Base-by-base conservation (phyloP, 2,797 vertebrate species). In the Syngnathus rostellatus region DNA sequence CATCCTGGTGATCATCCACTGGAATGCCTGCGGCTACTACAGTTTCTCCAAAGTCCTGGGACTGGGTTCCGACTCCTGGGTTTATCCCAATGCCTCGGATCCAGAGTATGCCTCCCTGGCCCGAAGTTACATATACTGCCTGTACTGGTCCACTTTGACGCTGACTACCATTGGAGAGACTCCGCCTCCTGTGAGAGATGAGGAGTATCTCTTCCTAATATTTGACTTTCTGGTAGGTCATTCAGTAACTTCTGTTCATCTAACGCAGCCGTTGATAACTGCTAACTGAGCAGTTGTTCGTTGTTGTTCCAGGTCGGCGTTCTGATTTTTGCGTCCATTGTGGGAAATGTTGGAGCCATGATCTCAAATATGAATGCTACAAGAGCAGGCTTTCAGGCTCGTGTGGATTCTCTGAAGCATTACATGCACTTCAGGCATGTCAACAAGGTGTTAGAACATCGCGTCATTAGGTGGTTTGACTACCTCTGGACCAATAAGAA, bases 361-460 rank as follows among this genome's bases (percentile, higher is more conserved):
- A 98, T 98, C 72, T 95, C 96, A 65, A 98, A 98, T 76, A 97
- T 98, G 95, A 99, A 98, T 2, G 95, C 95, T 55, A 94, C 93
- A 0, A 88, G 95, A 71, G 91, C 93, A 0, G 89, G 93, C 65
- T 99, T 98, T 76, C 97, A 99, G 86, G 92, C 91, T 62, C 97
- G 92, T 14, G 90, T 95, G 0, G 96, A 99, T 8, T 89, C 93
- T 0, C 85, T 98, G 67, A 99, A 98, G 68, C 95, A 97, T 82
- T 98, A 98, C 81, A 98, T 98, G 96, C 96, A 98, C 76, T 98
- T 98, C 85, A 92, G 94, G 76, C 93, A 93, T 73, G 95, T 99
- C n/a, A 97, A 93, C 87, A 96, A 92, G 64, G 92, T 91, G 41
- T 83, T 99, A 68, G 94, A 98, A 81, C 93, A 93, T 48, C 94